phyloP scores from a whole-genome alignment of 2,888 invertebrate species.

The Drosophila paramelanica region DNA sequence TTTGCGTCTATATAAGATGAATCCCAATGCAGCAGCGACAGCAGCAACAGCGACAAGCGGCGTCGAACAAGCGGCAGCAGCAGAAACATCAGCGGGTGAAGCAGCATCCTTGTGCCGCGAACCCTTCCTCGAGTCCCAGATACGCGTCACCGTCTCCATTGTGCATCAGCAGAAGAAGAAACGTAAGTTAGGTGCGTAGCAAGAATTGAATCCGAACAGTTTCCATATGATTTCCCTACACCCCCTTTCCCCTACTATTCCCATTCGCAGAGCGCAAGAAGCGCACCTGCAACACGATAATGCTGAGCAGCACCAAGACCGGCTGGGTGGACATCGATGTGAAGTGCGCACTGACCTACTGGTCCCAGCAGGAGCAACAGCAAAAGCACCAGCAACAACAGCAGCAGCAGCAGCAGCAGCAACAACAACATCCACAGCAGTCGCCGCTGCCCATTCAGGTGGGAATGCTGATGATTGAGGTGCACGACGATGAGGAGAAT shows the following conservation, averaged over 20 bases:
- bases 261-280: constrained; percentile 79
- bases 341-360: constrained; percentile 83
- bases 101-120: constrained; percentile 46
- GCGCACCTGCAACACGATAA: constrained; percentile 84
- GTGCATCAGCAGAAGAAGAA: constrained; percentile 82
- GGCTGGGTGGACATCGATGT: constrained; percentile 85
- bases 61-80: not conserved
- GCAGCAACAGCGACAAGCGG: not conserved
- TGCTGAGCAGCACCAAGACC: constrained; percentile 82
- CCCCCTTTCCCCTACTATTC: not conserved
- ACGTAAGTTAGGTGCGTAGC: constrained; percentile 73
- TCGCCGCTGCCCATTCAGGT: constrained; percentile 70
- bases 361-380: constrained; percentile 73
- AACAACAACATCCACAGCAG: too few relatives aligned
- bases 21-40: constrained; percentile 62
- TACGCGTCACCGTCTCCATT: constrained; percentile 84
- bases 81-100: not conserved
- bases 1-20: constrained; percentile 81
- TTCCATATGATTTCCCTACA: not conserved
- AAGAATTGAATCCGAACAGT: not conserved
- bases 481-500: constrained; percentile 84
- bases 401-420: constrained; percentile 40
- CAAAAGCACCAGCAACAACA: constrained; percentile 33
- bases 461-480: constrained; percentile 83
- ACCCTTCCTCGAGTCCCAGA: constrained; percentile 78